phyloP scores from a whole-genome alignment of 64 coral and sea anemone genomes.

The Dendronephthya gigantea region DNA sequence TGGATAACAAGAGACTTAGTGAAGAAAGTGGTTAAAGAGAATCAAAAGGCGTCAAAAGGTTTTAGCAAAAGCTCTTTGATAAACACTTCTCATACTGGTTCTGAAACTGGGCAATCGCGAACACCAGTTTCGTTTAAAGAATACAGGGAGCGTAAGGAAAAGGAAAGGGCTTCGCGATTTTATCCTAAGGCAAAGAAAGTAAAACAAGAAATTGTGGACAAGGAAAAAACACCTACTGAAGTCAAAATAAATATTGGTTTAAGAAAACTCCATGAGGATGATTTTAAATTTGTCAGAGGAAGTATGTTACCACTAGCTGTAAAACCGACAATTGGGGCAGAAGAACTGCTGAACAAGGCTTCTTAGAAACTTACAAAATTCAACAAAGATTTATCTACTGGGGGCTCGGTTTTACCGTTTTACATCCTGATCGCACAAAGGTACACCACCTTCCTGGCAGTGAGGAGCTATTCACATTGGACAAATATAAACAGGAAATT shows the following conservation, averaged over 20 bases:
- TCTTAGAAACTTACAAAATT: conserved; percentile 10
- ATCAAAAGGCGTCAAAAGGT: neutral
- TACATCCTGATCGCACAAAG: conserved; percentile 23
- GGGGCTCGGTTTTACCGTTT: neutral
- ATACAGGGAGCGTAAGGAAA: neutral
- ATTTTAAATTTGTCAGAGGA: conserved; percentile 12
- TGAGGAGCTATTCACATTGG: conserved; percentile 9
- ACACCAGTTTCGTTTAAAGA: neutral
- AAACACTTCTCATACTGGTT: neutral
- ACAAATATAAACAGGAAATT: conserved; percentile 15
- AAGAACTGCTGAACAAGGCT: conserved; percentile 18
- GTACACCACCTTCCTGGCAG: conserved; percentile 2
- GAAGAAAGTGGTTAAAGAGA: neutral
- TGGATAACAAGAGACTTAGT: neutral
- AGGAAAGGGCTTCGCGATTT: neutral
- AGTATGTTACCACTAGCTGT: conserved; percentile 16
- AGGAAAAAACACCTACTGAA: neutral
- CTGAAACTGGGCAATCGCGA: neutral
- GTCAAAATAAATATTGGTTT: conserved; percentile 21
- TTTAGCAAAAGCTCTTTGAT: neutral
- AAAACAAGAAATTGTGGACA: neutral
- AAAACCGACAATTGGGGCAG: conserved; percentile 2
- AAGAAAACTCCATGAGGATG: conserved; percentile 19
- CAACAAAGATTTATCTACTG: conserved; percentile 16
- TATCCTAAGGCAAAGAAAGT: neutral